Conservation (phyloP, 2,888 invertebrate genomes). For the Steinernema carpocapsae region DNA sequence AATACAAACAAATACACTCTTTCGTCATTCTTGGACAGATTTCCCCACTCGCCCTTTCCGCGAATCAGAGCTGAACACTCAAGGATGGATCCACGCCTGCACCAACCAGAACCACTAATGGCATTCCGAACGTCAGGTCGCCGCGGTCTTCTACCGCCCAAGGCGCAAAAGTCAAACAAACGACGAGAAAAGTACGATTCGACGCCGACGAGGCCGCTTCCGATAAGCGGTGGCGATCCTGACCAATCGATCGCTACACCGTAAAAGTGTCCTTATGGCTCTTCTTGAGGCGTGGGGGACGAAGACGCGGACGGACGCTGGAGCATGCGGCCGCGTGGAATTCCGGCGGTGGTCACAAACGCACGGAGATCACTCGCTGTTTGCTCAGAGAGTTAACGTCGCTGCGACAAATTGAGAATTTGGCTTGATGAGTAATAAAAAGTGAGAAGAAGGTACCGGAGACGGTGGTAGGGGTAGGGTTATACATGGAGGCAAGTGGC, state of each 20-base stretch:
- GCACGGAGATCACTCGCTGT: conserved; percentile 10
- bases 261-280: conserved; percentile 14
- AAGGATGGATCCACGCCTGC: too few species aligned
- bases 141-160: not conserved
- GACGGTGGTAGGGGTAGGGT: not conserved
- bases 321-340: not conserved
- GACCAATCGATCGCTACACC: not conserved
- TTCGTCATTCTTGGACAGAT: too few species aligned
- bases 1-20: too few species aligned
- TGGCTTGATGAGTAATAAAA: not conserved
- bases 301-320: not conserved
- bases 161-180: conserved; percentile 29
- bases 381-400: conserved; percentile 20
- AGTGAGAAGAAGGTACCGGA: not conserved
- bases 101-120: not conserved
- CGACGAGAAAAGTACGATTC: conserved; percentile 20
- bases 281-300: not conserved
- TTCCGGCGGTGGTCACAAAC: conserved; percentile 6
- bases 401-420: not conserved
- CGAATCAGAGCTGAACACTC: not conserved
- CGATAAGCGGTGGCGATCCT: conserved; percentile 11
- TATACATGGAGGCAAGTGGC: too few species aligned
- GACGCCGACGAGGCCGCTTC: not conserved
- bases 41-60: not conserved
- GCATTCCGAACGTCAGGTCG: too few species aligned